phyloP scores from a whole-genome alignment of 2,797 vertebrate species.

The Echiichthys vipera region DNA sequence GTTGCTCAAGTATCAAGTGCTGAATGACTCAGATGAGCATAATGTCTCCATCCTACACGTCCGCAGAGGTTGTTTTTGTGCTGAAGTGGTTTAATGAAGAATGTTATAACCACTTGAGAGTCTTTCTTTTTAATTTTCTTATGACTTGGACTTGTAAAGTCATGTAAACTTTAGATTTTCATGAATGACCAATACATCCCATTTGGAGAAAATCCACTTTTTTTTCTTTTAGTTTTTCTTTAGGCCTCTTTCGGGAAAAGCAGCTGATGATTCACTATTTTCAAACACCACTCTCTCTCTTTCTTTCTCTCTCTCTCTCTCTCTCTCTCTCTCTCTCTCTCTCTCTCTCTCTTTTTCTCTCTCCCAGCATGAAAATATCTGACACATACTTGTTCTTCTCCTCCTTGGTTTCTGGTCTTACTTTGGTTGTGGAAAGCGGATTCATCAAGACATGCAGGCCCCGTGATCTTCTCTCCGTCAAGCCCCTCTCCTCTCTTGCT shows the following conservation, averaged over 20 bases:
- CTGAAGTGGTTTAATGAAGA: conserved; percentile 13
- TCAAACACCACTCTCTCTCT: conserved; percentile 19
- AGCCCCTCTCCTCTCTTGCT: conserved; percentile 62
- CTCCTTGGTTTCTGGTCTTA: conserved; percentile 55
- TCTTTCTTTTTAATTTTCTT: conserved; percentile 6
- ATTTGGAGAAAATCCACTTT: conserved; percentile 13
- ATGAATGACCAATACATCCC: conserved; percentile 47
- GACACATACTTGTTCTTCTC: conserved; percentile 54
- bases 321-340: neutral
- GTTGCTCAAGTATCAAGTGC: conserved; percentile 33
- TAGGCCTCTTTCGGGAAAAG: conserved; percentile 50
- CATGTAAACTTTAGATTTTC: conserved; percentile 47
- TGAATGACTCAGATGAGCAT: conserved; percentile 52
- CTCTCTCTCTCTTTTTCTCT: neutral
- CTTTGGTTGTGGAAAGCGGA: conserved; percentile 53
- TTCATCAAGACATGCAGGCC: conserved; percentile 54
- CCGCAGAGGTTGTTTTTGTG: conserved; percentile 46
- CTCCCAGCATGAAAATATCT: conserved; percentile 50
- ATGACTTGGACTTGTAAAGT: conserved; percentile 24
- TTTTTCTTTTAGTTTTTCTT: conserved; percentile 3
- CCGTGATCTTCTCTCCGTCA: conserved; percentile 44
- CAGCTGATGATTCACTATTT: conserved; percentile 55
- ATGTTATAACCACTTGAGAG: neutral
- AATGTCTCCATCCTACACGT: conserved; percentile 48
- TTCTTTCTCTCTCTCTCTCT: neutral